phyloP scores from a whole-genome alignment of 92 coral and sea anemone genomes.

The Parazoanthus atlanticus region DNA sequence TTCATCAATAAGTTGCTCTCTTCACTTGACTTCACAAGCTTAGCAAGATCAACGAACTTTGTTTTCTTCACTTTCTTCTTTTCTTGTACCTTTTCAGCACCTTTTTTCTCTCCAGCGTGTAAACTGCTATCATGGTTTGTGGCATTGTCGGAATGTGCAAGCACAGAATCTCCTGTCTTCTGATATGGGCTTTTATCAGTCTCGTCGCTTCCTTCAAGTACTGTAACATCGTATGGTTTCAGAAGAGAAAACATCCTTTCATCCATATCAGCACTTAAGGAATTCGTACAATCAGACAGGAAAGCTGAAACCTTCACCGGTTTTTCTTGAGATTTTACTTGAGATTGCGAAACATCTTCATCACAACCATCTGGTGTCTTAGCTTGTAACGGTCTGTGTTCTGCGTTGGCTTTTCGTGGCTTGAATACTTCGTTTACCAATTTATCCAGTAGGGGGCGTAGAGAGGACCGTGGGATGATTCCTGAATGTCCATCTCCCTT shows the following conservation, averaged over 20 bases:
- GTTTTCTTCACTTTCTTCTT: not conserved
- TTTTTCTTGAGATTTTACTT: not conserved
- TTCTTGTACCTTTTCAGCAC: not conserved
- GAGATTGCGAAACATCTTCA: not conserved
- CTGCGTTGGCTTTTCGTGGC: not conserved
- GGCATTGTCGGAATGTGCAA: not conserved
- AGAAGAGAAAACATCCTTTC: conserved; percentile 1
- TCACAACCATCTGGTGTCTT: not conserved
- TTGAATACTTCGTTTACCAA: conserved; percentile 7
- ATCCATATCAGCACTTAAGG: not conserved
- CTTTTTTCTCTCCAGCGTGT: not conserved
- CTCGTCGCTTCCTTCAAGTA: not conserved
- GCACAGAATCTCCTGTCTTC: not conserved
- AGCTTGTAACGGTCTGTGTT: not conserved
- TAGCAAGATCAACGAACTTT: not conserved
- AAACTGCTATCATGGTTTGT: not conserved
- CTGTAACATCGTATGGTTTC: conserved; percentile 17
- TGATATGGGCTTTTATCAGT: not conserved
- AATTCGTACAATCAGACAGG: not conserved
- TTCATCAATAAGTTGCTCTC: not conserved
- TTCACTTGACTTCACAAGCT: not conserved
- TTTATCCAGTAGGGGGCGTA: conserved; percentile 15
- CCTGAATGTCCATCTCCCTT: conserved; percentile 18
- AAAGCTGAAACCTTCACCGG: conserved; percentile 18
- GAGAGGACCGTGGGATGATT: conserved; percentile 18